These are phyloP conservation scores for Halocaridina rubra DNA, from an alignment of 2,888 invertebrate genomes.

Conservation along the genomic window DNA sequence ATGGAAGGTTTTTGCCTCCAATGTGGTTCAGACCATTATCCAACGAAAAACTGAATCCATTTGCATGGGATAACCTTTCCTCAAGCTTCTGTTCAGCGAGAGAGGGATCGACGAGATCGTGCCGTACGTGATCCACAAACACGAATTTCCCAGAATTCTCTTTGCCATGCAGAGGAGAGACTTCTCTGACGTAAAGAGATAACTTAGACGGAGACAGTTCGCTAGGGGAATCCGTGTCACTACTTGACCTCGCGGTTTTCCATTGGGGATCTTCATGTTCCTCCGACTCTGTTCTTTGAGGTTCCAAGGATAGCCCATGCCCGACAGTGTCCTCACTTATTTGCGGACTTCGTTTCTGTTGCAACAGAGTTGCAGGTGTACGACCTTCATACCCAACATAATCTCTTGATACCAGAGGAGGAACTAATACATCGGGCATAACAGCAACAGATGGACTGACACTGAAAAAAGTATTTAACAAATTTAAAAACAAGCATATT, in stretches of 20 bases:
- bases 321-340: conserved; percentile 16
- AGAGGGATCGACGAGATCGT: neutral
- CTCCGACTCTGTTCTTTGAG: neutral
- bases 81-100: conserved; percentile 10
- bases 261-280: conserved; percentile 22
- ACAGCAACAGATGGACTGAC: conserved; percentile 24
- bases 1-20: conserved; percentile 35
- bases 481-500: too few species aligned
- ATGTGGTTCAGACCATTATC: conserved; percentile 59
- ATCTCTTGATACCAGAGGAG: neutral
- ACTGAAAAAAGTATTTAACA: too few species aligned
- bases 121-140: conserved; percentile 42
- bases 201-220: conserved; percentile 37
- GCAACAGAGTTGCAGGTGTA: conserved; percentile 35
- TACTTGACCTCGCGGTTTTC: conserved; percentile 23
- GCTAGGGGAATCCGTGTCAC: conserved; percentile 42
- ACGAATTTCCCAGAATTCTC: conserved; percentile 41
- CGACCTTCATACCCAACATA: conserved; percentile 21
- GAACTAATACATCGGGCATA: conserved; percentile 45
- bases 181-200: conserved; percentile 36
- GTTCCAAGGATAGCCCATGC: neutral
- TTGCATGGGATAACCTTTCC: conserved; percentile 35
- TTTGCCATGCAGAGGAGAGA: conserved; percentile 12
- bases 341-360: conserved; percentile 32
- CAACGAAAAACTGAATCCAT: conserved; percentile 52